These are phyloP conservation scores for Phalloptychus januarius DNA, from an alignment of 2,797 vertebrate species.

Conservation along the genomic window DNA sequence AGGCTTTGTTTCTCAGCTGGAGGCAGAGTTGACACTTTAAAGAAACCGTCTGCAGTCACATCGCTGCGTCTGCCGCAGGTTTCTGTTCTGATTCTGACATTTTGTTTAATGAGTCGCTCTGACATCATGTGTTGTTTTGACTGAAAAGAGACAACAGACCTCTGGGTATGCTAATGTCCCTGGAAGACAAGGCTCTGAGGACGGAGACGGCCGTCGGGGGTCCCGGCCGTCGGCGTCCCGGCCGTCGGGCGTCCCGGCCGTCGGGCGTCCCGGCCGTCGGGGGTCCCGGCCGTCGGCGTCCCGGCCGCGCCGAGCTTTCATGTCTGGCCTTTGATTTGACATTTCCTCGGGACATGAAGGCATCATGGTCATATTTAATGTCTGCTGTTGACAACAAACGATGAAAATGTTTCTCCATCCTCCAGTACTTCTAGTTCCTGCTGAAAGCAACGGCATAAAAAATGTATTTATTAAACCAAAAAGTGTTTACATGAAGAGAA, in stretches of 20 bases:
- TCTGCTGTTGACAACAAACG: neutral
- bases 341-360: neutral
- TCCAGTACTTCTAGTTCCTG: neutral
- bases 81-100: constrained; percentile 2
- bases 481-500: neutral
- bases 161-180: neutral
- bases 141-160: neutral
- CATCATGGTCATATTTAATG: neutral
- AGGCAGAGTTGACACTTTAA: constrained; percentile 29
- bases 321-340: neutral
- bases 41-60: constrained; percentile 2
- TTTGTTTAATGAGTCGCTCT: constrained; percentile 2
- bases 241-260: neutral
- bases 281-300: too few species aligned
- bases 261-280: neutral
- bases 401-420: neutral
- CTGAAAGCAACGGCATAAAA: neutral
- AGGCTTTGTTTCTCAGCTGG: constrained; percentile 50
- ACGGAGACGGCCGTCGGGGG: neutral
- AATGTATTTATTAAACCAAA: neutral
- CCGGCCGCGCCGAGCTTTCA: neutral
- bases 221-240: neutral
- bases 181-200: neutral
- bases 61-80: neutral
- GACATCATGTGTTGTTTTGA: constrained; percentile 4